Percentiles rank a stretch among this genome's conserved stretches.
These are phyloP conservation scores for Drosophila formosana DNA, from an alignment of 2,888 invertebrate genomes.

Conservation along the genomic window DNA sequence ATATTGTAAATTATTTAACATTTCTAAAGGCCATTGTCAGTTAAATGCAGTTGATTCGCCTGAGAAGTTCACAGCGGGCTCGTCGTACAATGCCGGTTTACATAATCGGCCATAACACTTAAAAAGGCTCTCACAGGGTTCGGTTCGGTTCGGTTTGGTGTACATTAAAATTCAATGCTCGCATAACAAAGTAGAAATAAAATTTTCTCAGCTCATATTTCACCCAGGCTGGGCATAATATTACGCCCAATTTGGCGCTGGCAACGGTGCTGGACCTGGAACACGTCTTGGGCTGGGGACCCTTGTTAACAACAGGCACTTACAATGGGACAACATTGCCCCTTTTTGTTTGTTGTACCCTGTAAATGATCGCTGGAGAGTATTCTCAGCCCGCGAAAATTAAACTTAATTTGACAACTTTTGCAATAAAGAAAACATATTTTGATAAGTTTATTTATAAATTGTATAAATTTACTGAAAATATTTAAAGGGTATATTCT, in stretches of 20 bases:
- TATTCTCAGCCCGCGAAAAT: not conserved
- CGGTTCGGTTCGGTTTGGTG: slow-evolving; percentile 18
- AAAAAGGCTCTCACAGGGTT: slow-evolving; percentile 53
- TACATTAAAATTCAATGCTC: slow-evolving; percentile 59
- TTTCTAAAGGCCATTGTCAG: slow-evolving; percentile 1
- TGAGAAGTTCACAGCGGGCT: slow-evolving; percentile 16
- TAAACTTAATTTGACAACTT: not conserved
- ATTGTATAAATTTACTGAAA: not conserved
- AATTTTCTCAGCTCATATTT: slow-evolving; percentile 80
- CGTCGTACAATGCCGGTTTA: slow-evolving; percentile 21
- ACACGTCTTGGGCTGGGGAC: slow-evolving; percentile 68
- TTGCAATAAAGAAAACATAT: not conserved
- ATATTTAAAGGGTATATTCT: slow-evolving; percentile 22
- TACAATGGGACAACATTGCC: slow-evolving; percentile 75
- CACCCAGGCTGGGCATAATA: slow-evolving; percentile 74
- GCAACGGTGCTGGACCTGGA: slow-evolving; percentile 63
- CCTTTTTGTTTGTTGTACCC: slow-evolving; percentile 51
- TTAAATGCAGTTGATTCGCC: slow-evolving; percentile 13
- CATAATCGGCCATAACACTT: slow-evolving; percentile 53
- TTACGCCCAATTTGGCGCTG: slow-evolving; percentile 78
- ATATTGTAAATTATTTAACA: not conserved
- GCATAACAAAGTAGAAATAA: slow-evolving; percentile 70
- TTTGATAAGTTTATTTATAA: not conserved
- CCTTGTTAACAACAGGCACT: slow-evolving; percentile 73
- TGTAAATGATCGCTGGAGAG: slow-evolving; percentile 4